Percentiles rank a stretch among this genome's conserved stretches.
phyloP scores from a whole-genome alignment of 2,797 vertebrate genomes.

The Eleutherodactylus coqui region DNA sequence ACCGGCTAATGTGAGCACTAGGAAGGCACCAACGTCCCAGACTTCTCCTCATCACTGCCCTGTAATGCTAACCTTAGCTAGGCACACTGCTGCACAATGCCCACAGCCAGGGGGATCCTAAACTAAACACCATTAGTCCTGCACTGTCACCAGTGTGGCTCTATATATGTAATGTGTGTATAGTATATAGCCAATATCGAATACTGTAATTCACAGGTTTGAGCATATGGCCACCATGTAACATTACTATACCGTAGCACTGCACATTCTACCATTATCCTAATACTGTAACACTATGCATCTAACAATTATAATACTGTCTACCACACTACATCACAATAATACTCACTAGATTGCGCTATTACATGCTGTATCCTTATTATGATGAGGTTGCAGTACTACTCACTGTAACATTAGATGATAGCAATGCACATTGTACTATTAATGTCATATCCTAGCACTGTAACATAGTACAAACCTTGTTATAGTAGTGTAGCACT shows the following conservation, averaged over 20 bases:
- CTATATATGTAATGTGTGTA: background rate
- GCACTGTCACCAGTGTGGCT: background rate
- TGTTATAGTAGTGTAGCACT: background rate
- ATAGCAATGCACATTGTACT: background rate
- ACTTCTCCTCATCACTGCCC: conserved; percentile 75
- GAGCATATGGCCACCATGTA: background rate
- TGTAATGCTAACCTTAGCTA: conserved; percentile 71
- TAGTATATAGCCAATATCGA: background rate
- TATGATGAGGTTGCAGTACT: background rate
- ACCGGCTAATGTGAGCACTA: conserved; percentile 89
- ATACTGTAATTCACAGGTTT: background rate
- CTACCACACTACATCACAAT: background rate
- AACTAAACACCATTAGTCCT: conserved; percentile 50
- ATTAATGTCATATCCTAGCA: too few relatives aligned
- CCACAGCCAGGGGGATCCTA: background rate
- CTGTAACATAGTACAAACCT: background rate
- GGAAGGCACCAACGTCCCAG: conserved; percentile 75
- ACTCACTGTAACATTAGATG: background rate
- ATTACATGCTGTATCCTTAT: background rate
- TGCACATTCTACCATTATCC: background rate
- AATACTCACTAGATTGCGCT: background rate
- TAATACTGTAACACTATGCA: background rate
- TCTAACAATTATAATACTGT: background rate
- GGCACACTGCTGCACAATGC: conserved; percentile 38
- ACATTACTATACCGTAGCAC: background rate